phyloP scores from a whole-genome alignment of 2,113 vertebrate genomes.

The Odocoileus virginianus region DNA sequence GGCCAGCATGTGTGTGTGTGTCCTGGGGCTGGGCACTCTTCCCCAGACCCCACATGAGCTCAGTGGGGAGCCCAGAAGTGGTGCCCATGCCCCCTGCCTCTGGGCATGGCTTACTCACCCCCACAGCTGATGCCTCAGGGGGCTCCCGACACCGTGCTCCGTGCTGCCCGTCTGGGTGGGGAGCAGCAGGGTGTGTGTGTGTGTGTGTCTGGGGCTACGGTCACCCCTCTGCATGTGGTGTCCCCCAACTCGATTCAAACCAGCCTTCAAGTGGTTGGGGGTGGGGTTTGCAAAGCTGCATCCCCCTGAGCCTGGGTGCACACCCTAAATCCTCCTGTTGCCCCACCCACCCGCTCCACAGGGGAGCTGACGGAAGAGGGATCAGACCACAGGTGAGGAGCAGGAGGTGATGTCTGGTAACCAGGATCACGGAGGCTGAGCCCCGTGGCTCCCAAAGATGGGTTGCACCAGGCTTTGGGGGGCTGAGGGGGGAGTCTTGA shows the following conservation, averaged over 20 bases:
- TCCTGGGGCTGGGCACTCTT: neutral
- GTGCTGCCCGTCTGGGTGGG: rapidly evolving
- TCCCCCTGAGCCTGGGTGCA: neutral
- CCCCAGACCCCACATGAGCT: neutral
- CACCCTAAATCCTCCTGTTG: rapidly evolving
- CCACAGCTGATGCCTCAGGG: neutral
- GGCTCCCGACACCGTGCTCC: neutral
- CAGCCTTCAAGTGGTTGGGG: neutral
- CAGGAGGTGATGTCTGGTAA: no score
- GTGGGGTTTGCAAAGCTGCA: no score
- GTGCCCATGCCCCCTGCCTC: neutral
- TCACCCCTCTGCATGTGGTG: rapidly evolving
- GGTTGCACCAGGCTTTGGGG: neutral
- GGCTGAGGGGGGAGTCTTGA: neutral
- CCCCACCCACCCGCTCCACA: rapidly evolving
- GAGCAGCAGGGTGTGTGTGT: neutral
- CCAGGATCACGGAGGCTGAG: neutral
- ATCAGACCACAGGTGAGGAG: neutral
- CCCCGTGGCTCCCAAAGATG: neutral
- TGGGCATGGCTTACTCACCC: neutral
- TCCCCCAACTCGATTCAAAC: neutral
- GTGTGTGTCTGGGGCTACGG: no score
- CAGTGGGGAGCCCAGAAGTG: neutral
- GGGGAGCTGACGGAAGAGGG: neutral
- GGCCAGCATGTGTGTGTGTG: rapidly evolving